phyloP scores from a whole-genome alignment of 2,113 vertebrate genomes.

The Miniopterus natalensis region DNA sequence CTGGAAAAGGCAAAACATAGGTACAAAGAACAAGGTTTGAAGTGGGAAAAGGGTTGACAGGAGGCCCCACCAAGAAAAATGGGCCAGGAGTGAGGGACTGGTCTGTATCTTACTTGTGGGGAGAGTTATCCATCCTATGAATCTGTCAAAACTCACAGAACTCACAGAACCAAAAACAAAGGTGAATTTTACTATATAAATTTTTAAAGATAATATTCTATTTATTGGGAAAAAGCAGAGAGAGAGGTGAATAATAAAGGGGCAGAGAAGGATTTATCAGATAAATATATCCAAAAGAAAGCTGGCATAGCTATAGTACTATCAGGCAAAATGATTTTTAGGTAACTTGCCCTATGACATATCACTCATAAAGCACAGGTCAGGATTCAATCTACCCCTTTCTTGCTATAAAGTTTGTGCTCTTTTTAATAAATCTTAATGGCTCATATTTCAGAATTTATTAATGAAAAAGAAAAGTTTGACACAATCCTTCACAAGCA shows the following conservation, averaged over 20 bases:
- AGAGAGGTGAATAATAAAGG: conserved; percentile 1
- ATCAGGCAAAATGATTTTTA: background rate
- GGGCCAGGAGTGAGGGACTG: background rate
- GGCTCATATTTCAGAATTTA: background rate
- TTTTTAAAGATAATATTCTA: background rate
- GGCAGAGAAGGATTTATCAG: background rate
- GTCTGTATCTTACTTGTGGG: background rate
- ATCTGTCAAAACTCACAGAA: background rate
- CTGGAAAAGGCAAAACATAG: background rate
- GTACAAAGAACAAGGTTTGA: background rate
- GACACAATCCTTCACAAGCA: background rate
- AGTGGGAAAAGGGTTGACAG: background rate
- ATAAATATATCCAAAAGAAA: background rate
- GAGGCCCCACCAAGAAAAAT: background rate
- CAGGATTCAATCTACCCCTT: background rate
- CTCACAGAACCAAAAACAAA: background rate
- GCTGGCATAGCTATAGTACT: background rate
- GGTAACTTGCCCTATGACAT: background rate
- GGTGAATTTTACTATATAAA: background rate
- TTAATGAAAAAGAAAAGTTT: conserved; percentile 15
- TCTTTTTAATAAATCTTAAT: background rate
- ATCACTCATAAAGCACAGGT: background rate
- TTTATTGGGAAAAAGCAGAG: background rate
- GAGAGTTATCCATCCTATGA: background rate
- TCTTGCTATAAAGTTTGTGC: background rate